Percentiles rank a stretch among this genome's conserved stretches.
phyloP scores from a whole-genome alignment of 2,888 invertebrate species.

The Drosophila formosana region DNA sequence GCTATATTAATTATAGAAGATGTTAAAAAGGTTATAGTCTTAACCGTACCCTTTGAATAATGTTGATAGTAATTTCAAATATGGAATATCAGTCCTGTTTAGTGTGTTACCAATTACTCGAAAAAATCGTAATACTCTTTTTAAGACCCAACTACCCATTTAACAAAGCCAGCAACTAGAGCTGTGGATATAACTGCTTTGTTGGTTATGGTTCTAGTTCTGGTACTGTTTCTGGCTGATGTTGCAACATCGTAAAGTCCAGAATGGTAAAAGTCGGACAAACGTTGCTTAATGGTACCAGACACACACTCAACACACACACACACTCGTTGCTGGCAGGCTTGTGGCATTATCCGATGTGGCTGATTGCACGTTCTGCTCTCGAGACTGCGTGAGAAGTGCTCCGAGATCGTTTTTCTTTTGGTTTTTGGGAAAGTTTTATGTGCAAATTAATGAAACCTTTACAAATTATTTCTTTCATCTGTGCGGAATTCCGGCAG shows the following conservation, averaged over 20 bases:
- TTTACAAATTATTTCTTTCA: constrained; percentile 40
- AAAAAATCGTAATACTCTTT: not conserved
- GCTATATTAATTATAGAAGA: too few species aligned
- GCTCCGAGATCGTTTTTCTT: constrained; percentile 10
- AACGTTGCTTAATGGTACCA: constrained; percentile 62
- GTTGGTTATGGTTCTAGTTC: constrained; percentile 31
- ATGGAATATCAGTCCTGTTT: too few species aligned
- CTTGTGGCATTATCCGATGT: constrained; percentile 17
- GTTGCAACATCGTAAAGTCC: constrained; percentile 49
- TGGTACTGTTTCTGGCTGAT: constrained; percentile 30
- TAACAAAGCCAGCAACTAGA: constrained; percentile 20
- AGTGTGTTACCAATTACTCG: not conserved
- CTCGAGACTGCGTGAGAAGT: constrained; percentile 49
- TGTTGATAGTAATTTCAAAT: too few species aligned
- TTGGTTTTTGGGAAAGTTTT: constrained; percentile 68
- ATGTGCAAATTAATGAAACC: constrained; percentile 67
- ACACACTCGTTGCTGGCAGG: not conserved
- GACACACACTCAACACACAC: constrained; percentile 27
- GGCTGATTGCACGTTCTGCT: constrained; percentile 46
- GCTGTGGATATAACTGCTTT: constrained; percentile 21
- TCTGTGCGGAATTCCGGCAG: constrained; percentile 58
- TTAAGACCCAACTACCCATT: not conserved
- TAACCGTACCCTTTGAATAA: not conserved
- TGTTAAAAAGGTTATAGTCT: too few species aligned
- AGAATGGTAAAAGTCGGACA: constrained; percentile 42